A percentile compares a stretch with the other conserved stretches of the same genome.
Evolutionary conservation across 2,888 invertebrate species (phyloP).

Genomic region (Drosophila infuscata): DNA sequence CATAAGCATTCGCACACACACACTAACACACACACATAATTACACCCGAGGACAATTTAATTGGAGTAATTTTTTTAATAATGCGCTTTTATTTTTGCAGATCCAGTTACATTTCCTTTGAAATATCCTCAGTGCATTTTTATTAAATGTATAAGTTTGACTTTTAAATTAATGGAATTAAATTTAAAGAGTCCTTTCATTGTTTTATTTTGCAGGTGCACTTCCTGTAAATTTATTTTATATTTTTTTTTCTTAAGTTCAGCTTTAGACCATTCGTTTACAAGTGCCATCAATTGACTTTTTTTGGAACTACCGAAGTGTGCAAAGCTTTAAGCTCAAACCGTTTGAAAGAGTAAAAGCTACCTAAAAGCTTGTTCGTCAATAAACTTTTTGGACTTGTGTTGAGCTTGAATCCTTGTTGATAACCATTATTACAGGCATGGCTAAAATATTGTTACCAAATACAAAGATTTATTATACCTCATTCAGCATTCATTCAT

Average conservation of each 20-base stretch:
- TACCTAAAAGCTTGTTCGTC: not conserved
- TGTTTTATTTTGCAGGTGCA: not conserved
- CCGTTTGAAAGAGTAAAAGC: not conserved
- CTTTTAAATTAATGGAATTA: not conserved
- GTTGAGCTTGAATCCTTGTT: constrained; percentile 7
- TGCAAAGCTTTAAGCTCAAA: not conserved
- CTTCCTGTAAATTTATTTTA: not conserved
- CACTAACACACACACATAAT: not conserved
- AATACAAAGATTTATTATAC: too few relatives aligned
- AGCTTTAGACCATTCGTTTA: not conserved
- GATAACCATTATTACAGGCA: constrained; percentile 15
- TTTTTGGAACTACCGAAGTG: not conserved
- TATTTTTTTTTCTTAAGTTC: too few relatives aligned
- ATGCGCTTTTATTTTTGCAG: constrained; percentile 16
- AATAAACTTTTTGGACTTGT: constrained; percentile 1
- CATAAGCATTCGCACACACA: not conserved
- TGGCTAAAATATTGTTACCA: constrained; percentile 7
- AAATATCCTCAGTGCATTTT: constrained; percentile 36
- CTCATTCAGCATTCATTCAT: not conserved
- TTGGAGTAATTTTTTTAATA: constrained; percentile 54
- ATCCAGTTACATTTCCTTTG: constrained; percentile 25
- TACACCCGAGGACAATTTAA: constrained; percentile 52
- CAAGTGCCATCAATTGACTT: not conserved
- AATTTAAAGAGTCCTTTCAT: not conserved
- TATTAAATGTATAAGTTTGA: not conserved